Evolutionary conservation across 37 sponge, comb jelly and placozoan species (phyloP).

Genomic region (Geodia barretti): DNA sequence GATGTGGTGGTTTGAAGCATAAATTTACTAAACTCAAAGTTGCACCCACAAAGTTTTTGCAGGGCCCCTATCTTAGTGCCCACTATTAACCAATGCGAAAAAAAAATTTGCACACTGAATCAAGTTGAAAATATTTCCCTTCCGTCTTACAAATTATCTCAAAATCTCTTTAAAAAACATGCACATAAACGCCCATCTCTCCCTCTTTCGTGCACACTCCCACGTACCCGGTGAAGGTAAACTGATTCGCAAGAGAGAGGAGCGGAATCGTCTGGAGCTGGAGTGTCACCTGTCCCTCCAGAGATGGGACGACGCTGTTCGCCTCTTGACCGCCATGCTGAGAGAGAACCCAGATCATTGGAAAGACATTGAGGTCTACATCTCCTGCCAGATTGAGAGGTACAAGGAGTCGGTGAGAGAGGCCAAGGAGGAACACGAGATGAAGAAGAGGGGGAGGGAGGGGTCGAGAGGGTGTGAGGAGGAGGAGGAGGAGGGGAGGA

Average conservation of each 20-base stretch:
- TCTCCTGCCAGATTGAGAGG: constrained; percentile 43
- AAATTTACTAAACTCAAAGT: too few species aligned
- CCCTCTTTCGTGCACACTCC: not conserved
- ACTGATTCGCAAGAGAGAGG: constrained; percentile 41
- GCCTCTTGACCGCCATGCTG: constrained; percentile 9
- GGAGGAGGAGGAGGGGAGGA: not conserved
- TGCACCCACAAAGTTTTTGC: too few species aligned
- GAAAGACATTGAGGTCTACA: constrained; percentile 46
- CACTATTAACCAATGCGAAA: not conserved
- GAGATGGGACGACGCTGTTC: constrained; percentile 30
- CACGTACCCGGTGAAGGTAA: constrained; percentile 24
- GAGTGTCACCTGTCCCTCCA: constrained; percentile 37
- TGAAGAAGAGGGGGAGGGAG: not conserved
- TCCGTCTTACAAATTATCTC: too few species aligned
- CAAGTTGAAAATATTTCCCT: too few species aligned
- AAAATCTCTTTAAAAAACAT: too few species aligned
- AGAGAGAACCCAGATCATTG: constrained; percentile 62
- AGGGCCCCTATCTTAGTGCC: too few species aligned
- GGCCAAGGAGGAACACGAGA: constrained; percentile 1
- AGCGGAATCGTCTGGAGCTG: constrained; percentile 34
- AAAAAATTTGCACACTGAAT: too few species aligned
- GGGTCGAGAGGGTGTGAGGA: not conserved
- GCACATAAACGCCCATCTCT: too few species aligned
- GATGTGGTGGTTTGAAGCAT: too few species aligned
- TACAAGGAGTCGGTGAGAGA: not conserved